Percentiles rank a stretch among this genome's conserved stretches.
Evolutionary conservation across 2,888 invertebrate species (phyloP).

Genomic region (Acanthosepion pharaonis): DNA sequence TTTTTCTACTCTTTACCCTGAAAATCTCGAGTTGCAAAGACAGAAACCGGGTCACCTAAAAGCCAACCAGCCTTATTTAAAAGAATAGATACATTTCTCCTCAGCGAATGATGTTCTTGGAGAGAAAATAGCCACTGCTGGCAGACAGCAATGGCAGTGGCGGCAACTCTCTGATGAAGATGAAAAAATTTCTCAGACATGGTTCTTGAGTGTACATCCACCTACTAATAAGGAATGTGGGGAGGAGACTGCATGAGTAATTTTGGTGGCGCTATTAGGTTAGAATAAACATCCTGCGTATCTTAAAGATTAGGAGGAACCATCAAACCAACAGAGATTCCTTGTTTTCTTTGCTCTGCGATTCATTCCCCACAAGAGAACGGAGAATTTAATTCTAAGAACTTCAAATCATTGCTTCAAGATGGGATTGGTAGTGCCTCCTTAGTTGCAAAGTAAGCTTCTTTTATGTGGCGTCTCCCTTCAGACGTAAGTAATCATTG

Average conservation of each 20-base stretch:
- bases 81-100: background rate
- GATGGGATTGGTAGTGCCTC: too few relatives aligned
- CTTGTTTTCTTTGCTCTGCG: background rate
- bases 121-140: slow-evolving; percentile 1
- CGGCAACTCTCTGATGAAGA: background rate
- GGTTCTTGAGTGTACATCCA: background rate
- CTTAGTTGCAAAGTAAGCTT: too few relatives aligned
- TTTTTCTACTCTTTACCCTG: background rate
- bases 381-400: background rate
- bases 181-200: slow-evolving; percentile 20
- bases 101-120: background rate
- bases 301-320: background rate
- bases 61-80: background rate
- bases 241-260: background rate
- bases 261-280: slow-evolving; percentile 6
- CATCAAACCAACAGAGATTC: background rate
- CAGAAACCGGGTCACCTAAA: background rate
- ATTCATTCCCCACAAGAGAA: background rate
- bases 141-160: background rate
- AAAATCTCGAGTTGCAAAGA: background rate
- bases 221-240: background rate
- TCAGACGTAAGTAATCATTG: too few relatives aligned
- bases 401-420: background rate
- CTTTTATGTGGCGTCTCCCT: too few relatives aligned
- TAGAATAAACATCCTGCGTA: background rate